Conservation (phyloP, 2,797 vertebrate species). For the Crypturellus tataupa region DNA sequence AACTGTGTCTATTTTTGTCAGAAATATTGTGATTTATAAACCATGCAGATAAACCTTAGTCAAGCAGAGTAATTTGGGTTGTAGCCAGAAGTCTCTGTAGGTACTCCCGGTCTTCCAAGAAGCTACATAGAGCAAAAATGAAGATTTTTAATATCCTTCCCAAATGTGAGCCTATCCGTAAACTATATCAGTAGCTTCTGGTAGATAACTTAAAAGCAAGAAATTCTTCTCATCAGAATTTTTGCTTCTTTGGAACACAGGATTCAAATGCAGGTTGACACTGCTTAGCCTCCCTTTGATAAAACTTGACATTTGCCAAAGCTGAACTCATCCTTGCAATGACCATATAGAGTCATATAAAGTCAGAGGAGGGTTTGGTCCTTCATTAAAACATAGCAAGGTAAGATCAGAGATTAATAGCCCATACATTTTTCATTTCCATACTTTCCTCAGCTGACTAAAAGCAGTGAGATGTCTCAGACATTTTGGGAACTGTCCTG, state of each 20-base stretch:
- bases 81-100: not conserved
- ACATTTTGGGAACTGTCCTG: not conserved
- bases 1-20: not conserved
- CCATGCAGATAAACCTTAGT: not conserved
- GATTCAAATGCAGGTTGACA: not conserved
- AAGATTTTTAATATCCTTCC: not conserved
- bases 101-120: not conserved
- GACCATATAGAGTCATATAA: not conserved
- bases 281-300: not conserved
- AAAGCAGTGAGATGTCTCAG: not conserved
- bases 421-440: not conserved
- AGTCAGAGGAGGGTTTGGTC: not conserved
- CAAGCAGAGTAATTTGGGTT: not conserved
- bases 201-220: not conserved
- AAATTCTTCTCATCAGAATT: not conserved
- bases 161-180: not conserved
- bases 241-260: not conserved
- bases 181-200: not conserved
- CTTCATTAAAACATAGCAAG: not conserved
- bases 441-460: not conserved
- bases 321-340: not conserved
- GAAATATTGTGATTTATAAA: not conserved
- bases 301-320: not conserved
- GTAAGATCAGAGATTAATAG: not conserved
- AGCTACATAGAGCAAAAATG: not conserved